These are phyloP conservation scores for Oophaga pumilio DNA, from an alignment of 2,113 vertebrate genomes.

Conservation along the genomic window DNA sequence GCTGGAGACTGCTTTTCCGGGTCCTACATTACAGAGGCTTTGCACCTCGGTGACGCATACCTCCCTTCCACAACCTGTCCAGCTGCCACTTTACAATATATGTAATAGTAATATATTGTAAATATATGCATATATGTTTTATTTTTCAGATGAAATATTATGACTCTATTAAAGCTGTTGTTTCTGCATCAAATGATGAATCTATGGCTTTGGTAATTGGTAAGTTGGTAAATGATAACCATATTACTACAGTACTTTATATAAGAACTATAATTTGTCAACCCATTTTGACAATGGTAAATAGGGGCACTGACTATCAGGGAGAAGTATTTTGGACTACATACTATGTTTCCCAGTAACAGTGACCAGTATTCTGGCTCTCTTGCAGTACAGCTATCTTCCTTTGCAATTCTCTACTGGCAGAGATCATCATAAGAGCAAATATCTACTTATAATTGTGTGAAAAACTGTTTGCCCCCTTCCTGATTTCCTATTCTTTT, in stretches of 20 bases:
- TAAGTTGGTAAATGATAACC: constrained; percentile 48
- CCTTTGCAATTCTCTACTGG: too few species aligned
- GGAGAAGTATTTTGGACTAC: too few species aligned
- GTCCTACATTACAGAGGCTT: too few species aligned
- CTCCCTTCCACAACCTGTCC: too few species aligned
- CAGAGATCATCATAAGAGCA: too few species aligned
- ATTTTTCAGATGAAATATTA: constrained; percentile 77
- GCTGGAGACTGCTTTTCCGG: too few species aligned
- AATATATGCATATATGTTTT: neutral
- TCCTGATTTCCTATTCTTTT: too few species aligned
- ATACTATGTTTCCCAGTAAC: neutral
- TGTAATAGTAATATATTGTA: neutral
- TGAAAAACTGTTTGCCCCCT: too few species aligned
- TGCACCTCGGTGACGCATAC: too few species aligned
- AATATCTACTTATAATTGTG: too few species aligned
- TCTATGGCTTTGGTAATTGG: constrained; percentile 71
- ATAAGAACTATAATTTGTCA: neutral
- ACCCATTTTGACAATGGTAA: neutral
- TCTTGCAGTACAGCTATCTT: neutral
- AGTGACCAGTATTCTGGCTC: neutral
- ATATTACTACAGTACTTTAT: neutral
- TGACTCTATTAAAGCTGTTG: constrained; percentile 67
- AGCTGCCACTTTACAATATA: too few species aligned
- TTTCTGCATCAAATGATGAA: constrained; percentile 75
- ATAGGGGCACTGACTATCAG: neutral